Evolutionary conservation across 2,113 vertebrate species (phyloP).

Genomic region (human (Homo sapiens)): DNA sequence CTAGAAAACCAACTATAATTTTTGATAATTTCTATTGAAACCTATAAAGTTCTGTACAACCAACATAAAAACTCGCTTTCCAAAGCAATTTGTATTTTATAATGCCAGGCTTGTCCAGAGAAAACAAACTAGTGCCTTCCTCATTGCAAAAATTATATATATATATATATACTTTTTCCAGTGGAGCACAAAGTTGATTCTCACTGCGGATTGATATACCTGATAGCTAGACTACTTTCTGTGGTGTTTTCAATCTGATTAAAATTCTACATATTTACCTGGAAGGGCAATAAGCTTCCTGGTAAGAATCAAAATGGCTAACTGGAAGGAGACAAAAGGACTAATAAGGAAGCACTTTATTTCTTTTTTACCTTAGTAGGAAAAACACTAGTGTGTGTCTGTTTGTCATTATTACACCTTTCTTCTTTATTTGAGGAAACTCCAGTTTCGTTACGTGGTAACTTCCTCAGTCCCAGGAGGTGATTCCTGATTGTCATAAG

Average conservation of each 20-base stretch:
- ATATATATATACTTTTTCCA: neutral
- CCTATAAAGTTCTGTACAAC: neutral
- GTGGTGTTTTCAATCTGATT: neutral
- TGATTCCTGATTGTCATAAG: neutral
- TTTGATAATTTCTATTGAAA: conserved; percentile 51
- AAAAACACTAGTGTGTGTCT: neutral
- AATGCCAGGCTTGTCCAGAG: neutral
- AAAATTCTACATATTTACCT: neutral
- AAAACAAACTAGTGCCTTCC: conserved; percentile 12
- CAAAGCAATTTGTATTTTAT: neutral
- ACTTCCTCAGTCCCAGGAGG: neutral
- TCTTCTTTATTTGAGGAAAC: neutral
- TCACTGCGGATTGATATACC: neutral
- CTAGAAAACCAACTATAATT: conserved; percentile 16
- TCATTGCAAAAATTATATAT: conserved; percentile 18
- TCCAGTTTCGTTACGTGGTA: neutral
- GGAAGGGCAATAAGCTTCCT: neutral
- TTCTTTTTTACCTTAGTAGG: neutral
- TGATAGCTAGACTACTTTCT: neutral
- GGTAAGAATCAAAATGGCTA: neutral
- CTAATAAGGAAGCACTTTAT: neutral
- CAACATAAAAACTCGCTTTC: conserved; percentile 31
- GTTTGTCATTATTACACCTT: fast-evolving
- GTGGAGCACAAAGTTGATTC: conserved; percentile 32
- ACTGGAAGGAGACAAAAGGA: neutral